Base-by-base conservation (phyloP, 2,797 vertebrate species). In the Synaphobranchus kaupii region DNA sequence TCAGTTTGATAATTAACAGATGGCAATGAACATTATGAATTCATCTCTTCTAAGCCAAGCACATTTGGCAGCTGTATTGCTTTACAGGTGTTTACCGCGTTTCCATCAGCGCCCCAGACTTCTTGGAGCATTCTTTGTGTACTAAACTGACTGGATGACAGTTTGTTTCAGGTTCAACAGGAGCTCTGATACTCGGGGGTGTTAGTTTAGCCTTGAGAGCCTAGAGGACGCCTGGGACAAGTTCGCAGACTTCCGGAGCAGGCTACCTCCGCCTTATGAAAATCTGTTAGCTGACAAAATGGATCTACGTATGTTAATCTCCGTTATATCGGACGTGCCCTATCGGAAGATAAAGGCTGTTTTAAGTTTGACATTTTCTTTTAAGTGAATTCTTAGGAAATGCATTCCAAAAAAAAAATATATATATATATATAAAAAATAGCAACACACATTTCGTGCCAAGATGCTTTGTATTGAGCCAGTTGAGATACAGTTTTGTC, bases 31-130 rank as follows among this genome's bases (percentile, higher is more conserved):
- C 92, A 95, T 96, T 95, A 94, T 87, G 66, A 91, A 95, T 96
- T 95, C 94, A 92, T 93, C 92, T 90, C 93, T 92, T n/a, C n/a
- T 88, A 93, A 92, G 93, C 95, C 94, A 95, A 91, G 90, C 94
- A 88, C 94, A 94, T 95, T 95, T 96, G 95, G 94, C 94, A 93
- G 93, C 92, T 95, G 94, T 95, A 95, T 96, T 96, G 94, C 93
- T 94, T 95, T 95, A 95, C 94, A 96, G 95, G 93, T 96, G 94
- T 94, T 96, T 94, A 92, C 92, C 95, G 92, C 91, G 93, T 83
- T 93, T 94, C 92, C 83, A 85, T 93, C n/a, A 6, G 88, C 90
- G 89, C 94, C 92, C n/a, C 88, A 94, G 91, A 89, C 91, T 87
- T 93, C 92, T 94, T 90, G 86, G 86, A 93, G 86, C 90, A 89